Evolutionary conservation across 2,113 vertebrate species (phyloP).

Genomic region (Chaetura pelagica): DNA sequence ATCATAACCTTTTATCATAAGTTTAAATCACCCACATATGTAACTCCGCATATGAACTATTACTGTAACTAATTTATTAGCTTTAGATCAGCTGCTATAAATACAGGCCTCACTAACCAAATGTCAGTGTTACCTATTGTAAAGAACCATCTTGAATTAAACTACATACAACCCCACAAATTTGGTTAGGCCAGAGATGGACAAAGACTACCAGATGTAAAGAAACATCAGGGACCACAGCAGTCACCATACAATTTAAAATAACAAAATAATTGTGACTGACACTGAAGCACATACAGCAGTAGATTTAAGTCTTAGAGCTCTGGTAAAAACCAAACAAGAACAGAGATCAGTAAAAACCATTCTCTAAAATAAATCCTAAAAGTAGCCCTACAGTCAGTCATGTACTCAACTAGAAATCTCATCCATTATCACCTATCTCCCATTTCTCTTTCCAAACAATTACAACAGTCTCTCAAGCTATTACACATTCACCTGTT

Average conservation of each 20-base stretch:
- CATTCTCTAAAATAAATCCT: not conserved
- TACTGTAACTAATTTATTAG: not conserved
- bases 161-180: not conserved
- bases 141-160: not conserved
- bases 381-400: not conserved
- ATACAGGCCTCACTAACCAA: not conserved
- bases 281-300: not conserved
- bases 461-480: not conserved
- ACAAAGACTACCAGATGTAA: not conserved
- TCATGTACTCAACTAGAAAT: not conserved
- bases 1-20: not conserved
- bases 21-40: not conserved
- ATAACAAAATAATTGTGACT: not conserved
- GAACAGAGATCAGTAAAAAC: not conserved
- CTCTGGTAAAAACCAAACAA: not conserved
- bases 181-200: not conserved
- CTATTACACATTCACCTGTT: not conserved
- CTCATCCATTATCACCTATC: not conserved
- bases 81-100: not conserved
- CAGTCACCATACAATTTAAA: not conserved
- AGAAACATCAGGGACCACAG: not conserved
- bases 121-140: not conserved
- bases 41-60: not conserved
- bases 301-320: not conserved
- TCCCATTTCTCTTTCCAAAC: not conserved